Percentiles rank a stretch among this genome's conserved stretches.
Evolutionary conservation across 2,113 vertebrate genomes (phyloP).

Genomic region (Saguinus midas): DNA sequence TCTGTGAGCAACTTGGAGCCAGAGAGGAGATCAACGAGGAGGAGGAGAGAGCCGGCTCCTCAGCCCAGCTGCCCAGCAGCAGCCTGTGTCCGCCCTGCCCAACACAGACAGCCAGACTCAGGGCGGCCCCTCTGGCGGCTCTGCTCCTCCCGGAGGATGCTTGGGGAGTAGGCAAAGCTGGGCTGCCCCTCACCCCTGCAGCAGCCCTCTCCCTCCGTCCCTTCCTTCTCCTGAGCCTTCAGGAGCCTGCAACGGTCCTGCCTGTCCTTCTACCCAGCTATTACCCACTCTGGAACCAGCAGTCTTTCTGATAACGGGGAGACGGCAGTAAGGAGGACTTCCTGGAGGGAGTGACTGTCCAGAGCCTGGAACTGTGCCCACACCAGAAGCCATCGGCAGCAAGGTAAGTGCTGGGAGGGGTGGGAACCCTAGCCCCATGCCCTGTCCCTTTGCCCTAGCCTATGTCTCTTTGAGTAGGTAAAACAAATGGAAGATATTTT

Average conservation of each 20-base stretch:
- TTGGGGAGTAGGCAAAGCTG: constrained; percentile 59
- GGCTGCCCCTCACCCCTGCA: not conserved
- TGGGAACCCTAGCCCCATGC: not conserved
- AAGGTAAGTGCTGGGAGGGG: constrained; percentile 54
- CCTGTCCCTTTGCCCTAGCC: not conserved
- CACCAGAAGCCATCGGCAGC: not conserved
- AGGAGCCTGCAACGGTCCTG: not conserved
- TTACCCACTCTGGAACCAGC: not conserved
- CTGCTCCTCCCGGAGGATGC: constrained; percentile 67
- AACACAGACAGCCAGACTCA: not conserved
- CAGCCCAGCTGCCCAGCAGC: not conserved
- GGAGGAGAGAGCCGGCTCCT: not conserved
- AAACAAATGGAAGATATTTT: constrained; percentile 66
- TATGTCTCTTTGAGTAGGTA: constrained; percentile 14
- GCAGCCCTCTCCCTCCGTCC: not conserved
- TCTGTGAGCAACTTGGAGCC: constrained; percentile 33
- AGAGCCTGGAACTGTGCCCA: not conserved
- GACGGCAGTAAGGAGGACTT: constrained; percentile 60
- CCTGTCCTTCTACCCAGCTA: not conserved
- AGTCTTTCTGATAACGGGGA: not conserved
- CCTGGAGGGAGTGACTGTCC: constrained; percentile 63
- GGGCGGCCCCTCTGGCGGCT: constrained; percentile 61
- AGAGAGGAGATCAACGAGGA: not conserved
- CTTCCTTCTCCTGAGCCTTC: not conserved
- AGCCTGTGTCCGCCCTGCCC: not conserved